phyloP scores from a whole-genome alignment of 2,797 vertebrate species.

The Rhinoraja longicauda region DNA sequence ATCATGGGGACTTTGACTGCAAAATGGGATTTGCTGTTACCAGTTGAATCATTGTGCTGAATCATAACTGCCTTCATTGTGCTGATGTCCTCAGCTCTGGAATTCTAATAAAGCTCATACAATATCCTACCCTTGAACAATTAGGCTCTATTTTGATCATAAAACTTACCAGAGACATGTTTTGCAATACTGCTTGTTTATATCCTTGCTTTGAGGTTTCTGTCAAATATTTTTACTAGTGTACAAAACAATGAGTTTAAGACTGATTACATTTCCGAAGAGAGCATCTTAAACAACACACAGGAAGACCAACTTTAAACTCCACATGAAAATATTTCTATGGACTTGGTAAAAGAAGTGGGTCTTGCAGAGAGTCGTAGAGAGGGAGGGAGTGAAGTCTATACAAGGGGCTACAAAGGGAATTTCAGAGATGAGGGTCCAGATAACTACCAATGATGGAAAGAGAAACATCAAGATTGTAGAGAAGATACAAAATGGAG shows the following conservation, averaged over 20 bases:
- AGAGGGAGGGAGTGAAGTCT: not conserved
- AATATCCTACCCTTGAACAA: not conserved
- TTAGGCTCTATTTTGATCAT: not conserved
- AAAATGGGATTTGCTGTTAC: not conserved
- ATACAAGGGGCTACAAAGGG: not conserved
- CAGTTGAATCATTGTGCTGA: too few species aligned
- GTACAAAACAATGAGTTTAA: not conserved
- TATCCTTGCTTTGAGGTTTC: too few species aligned
- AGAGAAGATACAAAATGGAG: not conserved
- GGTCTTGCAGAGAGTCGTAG: not conserved
- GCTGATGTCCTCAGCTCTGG: not conserved
- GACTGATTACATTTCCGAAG: not conserved
- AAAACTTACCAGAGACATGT: not conserved
- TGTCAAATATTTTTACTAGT: not conserved
- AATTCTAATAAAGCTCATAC: not conserved
- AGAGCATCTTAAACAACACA: not conserved
- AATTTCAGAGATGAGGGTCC: not conserved
- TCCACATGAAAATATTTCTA: not conserved
- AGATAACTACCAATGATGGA: not conserved
- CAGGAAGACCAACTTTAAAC: not conserved
- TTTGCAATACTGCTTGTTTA: not conserved
- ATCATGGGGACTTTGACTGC: not conserved
- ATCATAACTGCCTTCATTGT: too few species aligned
- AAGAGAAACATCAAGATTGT: not conserved
- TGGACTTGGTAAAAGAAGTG: too few species aligned